Evolutionary conservation across 2,113 vertebrate genomes (phyloP).

Genomic region (Oncorhynchus clarkii): DNA sequence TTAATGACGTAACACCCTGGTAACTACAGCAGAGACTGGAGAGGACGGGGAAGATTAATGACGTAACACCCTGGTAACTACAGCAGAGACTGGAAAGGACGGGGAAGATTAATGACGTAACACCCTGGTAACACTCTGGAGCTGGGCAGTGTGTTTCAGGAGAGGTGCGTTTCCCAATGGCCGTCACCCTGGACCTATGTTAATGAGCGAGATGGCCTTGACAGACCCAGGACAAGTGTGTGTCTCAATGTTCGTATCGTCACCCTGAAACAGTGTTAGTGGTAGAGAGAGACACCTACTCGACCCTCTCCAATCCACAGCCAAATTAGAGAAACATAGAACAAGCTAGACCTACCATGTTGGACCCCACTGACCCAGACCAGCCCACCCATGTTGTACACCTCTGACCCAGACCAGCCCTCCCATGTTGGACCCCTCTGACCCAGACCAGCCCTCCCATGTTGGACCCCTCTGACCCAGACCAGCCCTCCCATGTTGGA

Average conservation of each 20-base stretch:
- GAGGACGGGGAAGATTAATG: no score
- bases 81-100: no score
- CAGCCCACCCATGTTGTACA: no score
- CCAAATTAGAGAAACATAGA: constrained; percentile 24
- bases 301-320: constrained; percentile 24
- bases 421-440: no score
- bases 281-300: not conserved
- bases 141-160: constrained; percentile 22
- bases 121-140: not conserved
- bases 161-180: not conserved
- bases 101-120: no score
- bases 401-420: no score
- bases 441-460: no score
- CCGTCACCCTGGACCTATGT: constrained; percentile 17
- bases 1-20: not conserved
- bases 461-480: no score
- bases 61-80: not conserved
- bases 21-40: not conserved
- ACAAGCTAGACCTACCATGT: not conserved
- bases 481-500: no score
- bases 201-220: no score
- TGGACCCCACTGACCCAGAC: no score
- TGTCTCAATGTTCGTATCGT: constrained; percentile 12
- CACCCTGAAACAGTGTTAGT: constrained; percentile 16
- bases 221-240: not conserved